phyloP scores from a whole-genome alignment of 2,797 vertebrate species.

The Enteromius anoplus region DNA sequence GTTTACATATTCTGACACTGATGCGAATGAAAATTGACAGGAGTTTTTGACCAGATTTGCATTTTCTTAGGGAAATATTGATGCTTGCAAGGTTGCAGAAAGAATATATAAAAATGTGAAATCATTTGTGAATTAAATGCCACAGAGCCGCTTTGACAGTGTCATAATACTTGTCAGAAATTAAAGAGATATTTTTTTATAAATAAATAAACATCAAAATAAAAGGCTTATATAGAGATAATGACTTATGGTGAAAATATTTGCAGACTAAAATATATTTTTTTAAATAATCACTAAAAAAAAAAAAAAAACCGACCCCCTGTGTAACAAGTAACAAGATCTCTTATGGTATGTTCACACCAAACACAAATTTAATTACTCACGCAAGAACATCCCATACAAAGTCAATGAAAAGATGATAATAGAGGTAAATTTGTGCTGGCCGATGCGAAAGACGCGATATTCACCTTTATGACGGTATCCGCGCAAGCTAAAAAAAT shows the following conservation, averaged over 20 bases:
- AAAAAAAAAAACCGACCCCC: not conserved
- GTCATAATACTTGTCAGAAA: not conserved
- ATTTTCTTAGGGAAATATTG: conserved; percentile 25
- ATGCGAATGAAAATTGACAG: not conserved
- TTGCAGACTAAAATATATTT: not conserved
- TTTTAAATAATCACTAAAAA: not conserved
- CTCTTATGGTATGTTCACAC: no score
- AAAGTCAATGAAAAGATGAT: no score
- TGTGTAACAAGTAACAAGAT: not conserved
- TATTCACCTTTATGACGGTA: no score
- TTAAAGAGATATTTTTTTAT: no score
- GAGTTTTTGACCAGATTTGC: not conserved
- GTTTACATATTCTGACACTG: conserved; percentile 13
- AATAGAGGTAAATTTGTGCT: no score
- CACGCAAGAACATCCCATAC: no score
- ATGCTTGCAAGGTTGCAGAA: conserved; percentile 43
- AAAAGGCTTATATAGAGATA: not conserved
- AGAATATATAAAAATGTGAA: not conserved
- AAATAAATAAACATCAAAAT: not conserved
- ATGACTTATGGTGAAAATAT: not conserved
- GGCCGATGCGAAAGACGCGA: no score
- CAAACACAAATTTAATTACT: no score
- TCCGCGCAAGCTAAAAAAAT: no score
- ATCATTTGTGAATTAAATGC: not conserved
- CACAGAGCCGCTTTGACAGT: not conserved